Base-by-base conservation (phyloP, 2,797 vertebrate species). In the Anguilla anguilla region DNA sequence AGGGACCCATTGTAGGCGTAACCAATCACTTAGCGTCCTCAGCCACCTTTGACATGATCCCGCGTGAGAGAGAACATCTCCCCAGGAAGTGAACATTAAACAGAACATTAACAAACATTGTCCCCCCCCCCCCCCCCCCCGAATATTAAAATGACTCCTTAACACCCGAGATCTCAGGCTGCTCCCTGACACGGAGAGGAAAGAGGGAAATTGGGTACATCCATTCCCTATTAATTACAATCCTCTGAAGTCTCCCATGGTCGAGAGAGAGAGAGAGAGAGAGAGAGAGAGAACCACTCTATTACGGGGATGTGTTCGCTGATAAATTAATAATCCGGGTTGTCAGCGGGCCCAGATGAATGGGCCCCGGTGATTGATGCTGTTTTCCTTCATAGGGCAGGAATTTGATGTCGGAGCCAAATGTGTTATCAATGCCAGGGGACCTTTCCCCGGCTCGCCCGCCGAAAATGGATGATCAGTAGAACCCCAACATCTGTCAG, bases 381-480 rank as follows among this genome's bases (percentile, higher is more conserved):
- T 96, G 96, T 97, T 97, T 97, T 97, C 97, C 97, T 97, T 97
- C 95, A 92, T 97, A 99, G 98, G 98, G 88, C 92, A 97, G 91
- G 97, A 99, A 88, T 99, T 99, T 90, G 97, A 99, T 77, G 96
- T 99, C 91, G 97, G 93, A 94, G 98, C 98, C 94, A 99, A 98
- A 92, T 99, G 98, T 91, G 98, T 99, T 93, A 98, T 99, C 96
- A 99, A 99, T 84, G 99, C 98, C 86, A 99, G 98, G 0, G 99
- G 98, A 31, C 98, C 98, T 7, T 99, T 99, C 96, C 99, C 98
- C 1, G 99, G 99, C 94, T 96, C 97, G 0, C 92, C 99, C 4
- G 93, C 97, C 98, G 93, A 98, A 97, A 95, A 99, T 99, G 98
- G 99, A 99, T 93, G 95, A 98, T 92, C 91, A 96, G 93, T 81